These are phyloP conservation scores for Drosophila quadrilineata DNA, from an alignment of 1,140 invertebrate species.

Conservation along the genomic window DNA sequence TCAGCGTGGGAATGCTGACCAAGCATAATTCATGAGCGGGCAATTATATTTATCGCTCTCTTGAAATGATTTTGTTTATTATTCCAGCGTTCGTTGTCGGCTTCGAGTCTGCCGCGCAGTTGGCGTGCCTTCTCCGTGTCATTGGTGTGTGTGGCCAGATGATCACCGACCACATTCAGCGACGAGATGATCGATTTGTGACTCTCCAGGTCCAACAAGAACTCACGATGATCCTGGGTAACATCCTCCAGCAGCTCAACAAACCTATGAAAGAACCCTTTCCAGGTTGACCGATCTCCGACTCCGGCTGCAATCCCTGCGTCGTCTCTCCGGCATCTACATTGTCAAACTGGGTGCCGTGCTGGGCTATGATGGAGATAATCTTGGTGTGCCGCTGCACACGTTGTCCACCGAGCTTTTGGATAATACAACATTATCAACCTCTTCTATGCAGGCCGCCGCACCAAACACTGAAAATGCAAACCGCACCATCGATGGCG, in stretches of 20 bases:
- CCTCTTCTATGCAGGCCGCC: constrained; percentile 81
- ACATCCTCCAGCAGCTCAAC: constrained; percentile 92
- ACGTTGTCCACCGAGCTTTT: constrained; percentile 83
- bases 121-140: constrained; percentile 85
- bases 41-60: no score
- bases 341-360: constrained; percentile 89
- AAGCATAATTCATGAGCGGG: no score
- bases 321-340: constrained; percentile 89
- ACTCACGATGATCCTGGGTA: constrained; percentile 91
- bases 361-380: constrained; percentile 84
- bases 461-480: constrained; percentile 82
- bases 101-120: constrained; percentile 85
- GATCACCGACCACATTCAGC: constrained; percentile 91
- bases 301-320: constrained; percentile 87
- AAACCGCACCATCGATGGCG: constrained; percentile 81
- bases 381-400: constrained; percentile 81
- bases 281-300: constrained; percentile 87
- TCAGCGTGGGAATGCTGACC: no score
- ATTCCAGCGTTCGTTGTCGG: constrained; percentile 91
- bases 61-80: no score
- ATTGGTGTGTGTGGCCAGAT: constrained; percentile 89
- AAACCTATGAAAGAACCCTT: no score
- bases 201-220: constrained; percentile 92
- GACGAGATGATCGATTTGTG: constrained; percentile 93
- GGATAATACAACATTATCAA: constrained; percentile 83